A percentile compares a stretch with the other conserved stretches of the same genome.
phyloP scores from a whole-genome alignment of 2,113 vertebrate species.

The Aegithalos caudatus region DNA sequence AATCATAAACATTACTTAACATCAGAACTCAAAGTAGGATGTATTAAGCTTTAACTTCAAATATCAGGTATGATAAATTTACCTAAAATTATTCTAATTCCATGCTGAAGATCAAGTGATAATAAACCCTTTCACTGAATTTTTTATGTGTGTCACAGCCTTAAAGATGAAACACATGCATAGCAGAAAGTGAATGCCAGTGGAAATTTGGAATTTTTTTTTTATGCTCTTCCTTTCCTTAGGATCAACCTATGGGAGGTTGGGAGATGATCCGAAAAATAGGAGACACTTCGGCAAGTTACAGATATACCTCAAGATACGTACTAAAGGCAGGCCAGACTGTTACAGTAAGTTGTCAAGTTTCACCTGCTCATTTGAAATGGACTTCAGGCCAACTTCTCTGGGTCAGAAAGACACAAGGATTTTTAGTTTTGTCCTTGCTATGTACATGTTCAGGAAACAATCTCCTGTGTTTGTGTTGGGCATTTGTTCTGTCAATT shows the following conservation, averaged over 20 bases:
- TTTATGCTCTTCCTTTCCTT: neutral
- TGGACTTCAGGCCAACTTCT: neutral
- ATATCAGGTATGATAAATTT: neutral
- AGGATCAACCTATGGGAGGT: conserved; percentile 92
- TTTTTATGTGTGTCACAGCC: neutral
- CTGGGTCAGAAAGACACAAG: neutral
- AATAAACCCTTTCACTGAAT: neutral
- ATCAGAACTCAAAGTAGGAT: neutral
- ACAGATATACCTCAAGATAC: conserved; percentile 90
- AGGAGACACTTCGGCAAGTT: conserved; percentile 76
- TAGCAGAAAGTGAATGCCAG: neutral
- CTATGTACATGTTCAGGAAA: neutral
- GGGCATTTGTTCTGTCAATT: neutral
- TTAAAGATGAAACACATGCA: neutral
- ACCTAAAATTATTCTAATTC: neutral
- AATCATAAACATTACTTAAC: neutral
- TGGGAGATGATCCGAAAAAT: conserved; percentile 85
- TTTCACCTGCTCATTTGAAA: neutral
- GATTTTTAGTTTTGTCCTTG: neutral
- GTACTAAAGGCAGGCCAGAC: conserved; percentile 88
- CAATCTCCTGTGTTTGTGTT: neutral
- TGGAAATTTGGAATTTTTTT: neutral
- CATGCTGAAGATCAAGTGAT: neutral
- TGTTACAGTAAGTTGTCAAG: conserved; percentile 80
- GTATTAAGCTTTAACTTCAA: neutral